These are phyloP conservation scores for Paraescarpia echinospica DNA, from an alignment of 1,140 invertebrate species.

Conservation along the genomic window DNA sequence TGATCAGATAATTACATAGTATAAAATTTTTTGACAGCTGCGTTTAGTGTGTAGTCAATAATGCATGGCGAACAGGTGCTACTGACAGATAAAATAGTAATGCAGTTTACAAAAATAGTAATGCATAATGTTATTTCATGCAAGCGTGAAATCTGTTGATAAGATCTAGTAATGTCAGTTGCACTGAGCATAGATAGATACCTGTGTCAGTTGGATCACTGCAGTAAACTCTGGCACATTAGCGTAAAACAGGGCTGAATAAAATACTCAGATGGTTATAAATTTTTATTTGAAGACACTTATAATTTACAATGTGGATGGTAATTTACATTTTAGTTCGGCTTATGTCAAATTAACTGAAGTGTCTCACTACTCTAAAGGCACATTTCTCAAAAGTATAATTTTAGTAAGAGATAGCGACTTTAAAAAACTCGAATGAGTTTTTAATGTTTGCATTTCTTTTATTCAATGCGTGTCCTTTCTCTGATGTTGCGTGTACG, in stretches of 20 bases:
- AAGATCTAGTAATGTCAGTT: background rate
- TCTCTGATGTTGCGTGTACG: background rate
- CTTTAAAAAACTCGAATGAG: background rate
- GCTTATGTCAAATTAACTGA: background rate
- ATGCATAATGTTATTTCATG: background rate
- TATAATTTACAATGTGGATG: background rate
- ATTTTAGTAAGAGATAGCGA: background rate
- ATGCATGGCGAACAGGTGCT: background rate
- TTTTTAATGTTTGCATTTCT: background rate
- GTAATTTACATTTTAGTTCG: background rate
- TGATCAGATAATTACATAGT: background rate
- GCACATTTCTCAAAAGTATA: background rate
- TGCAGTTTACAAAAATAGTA: background rate
- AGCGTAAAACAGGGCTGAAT: background rate
- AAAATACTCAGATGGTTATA: background rate
- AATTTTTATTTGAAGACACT: background rate
- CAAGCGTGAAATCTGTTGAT: background rate
- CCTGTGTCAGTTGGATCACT: too few species aligned
- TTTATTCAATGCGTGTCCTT: background rate
- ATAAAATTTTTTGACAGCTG: background rate
- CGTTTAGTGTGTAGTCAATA: background rate
- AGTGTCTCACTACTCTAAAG: background rate
- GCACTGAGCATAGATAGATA: background rate
- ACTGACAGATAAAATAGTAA: background rate
- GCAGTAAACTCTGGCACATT: background rate